Evolutionary conservation across 1,140 invertebrate genomes (phyloP), one percentile per base, ranked within the genome.

Genomic region (Pissodes strobi): DNA sequence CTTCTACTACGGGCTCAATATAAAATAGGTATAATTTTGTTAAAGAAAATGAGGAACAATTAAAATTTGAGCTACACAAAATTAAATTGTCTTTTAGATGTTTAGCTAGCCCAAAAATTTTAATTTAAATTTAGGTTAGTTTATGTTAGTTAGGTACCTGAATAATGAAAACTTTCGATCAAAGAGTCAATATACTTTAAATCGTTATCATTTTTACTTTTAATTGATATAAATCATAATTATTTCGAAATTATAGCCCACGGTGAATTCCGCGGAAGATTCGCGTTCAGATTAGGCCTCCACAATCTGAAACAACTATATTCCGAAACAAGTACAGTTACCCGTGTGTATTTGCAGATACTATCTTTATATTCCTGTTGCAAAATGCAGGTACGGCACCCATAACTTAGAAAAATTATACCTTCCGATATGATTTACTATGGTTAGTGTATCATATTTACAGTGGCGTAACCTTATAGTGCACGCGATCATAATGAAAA

Each of bases 341-440:
- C 5, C 15, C 39, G 39, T 43, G 39, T 43, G 15, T 43, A 43
- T 43, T 43, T 43, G 18, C 39, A 17, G 39, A 43, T 43, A 43
- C 39, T 43, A 43, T 43, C 39, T 43, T 43, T 10, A 43, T 43
- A 43, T 43, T 43, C 39, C 39, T 43, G 39, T 43, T 43, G 39
- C 39, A 43, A 43, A 43, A 43, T 43, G 39, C 39, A 43, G 39
- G 39, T 43, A 43, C 39, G 39, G 39, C 39, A 43, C 39, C 39
- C 39, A 43, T 43, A 43, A 43, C 39, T 43, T 18, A 8, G n/a
- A 43, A 43, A 43, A 43, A 43, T 43, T 43, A 43, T 43, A 43
- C 39, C 39, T 43, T 43, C 39, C 39, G 39, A 43, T 43, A 43
- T 43, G 39, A 43, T 43, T 43, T 43, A 43, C 39, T 43, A 10